Conservation (phyloP, 2,113 vertebrate species). For the Tautogolabrus adspersus region DNA sequence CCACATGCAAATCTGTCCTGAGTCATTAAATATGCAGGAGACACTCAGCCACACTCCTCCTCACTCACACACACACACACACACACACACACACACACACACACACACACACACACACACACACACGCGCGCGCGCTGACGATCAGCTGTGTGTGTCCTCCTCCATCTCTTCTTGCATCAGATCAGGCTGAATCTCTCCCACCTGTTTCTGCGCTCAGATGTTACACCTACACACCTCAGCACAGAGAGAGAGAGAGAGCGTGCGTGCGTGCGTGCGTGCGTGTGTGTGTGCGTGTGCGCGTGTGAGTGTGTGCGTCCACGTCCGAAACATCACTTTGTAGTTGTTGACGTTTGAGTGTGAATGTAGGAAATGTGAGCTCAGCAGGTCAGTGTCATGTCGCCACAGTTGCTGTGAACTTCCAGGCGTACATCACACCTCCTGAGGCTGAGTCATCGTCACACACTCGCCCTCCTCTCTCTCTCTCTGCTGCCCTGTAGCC, state of each 20-base stretch:
- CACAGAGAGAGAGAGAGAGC: too few species aligned
- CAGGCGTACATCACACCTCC: conserved; percentile 40
- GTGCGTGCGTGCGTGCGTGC: too few species aligned
- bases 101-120: too few species aligned
- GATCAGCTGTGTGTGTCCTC: conserved; percentile 54
- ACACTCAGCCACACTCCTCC: conserved; percentile 31
- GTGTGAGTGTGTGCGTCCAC: too few species aligned
- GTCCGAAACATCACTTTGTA: neutral
- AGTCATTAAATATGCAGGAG: conserved; percentile 39
- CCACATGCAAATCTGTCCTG: neutral
- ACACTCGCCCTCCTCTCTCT: conserved; percentile 1
- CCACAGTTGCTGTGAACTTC: conserved; percentile 30
- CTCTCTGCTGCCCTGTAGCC: too few species aligned
- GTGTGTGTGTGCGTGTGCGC: too few species aligned
- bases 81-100: conserved; percentile 13
- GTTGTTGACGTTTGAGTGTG: conserved; percentile 31
- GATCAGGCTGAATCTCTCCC: conserved; percentile 44
- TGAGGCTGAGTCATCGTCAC: conserved; percentile 25
- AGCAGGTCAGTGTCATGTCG: conserved; percentile 41
- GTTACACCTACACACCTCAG: too few species aligned
- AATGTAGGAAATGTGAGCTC: conserved; percentile 6
- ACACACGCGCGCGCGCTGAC: conserved; percentile 13
- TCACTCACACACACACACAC: neutral
- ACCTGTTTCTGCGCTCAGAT: conserved; percentile 36
- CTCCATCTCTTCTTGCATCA: conserved; percentile 48